A percentile compares a stretch with the other conserved stretches of the same genome.
Conservation (phyloP, 2,888 invertebrate genomes). For the Amiota mariae region DNA sequence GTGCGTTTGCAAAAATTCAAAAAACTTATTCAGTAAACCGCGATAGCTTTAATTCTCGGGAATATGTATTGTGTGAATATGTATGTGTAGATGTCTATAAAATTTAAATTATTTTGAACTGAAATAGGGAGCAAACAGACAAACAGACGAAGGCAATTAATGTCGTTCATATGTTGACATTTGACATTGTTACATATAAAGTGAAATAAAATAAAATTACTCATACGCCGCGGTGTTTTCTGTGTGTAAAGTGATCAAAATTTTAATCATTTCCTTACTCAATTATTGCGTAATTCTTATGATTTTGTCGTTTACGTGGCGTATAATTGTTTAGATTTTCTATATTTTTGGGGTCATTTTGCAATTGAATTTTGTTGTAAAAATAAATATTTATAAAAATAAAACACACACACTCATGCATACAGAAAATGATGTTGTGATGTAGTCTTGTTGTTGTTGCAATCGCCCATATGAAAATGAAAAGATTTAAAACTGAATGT, state of each 20-base stretch:
- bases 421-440: not conserved
- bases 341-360: conserved; percentile 10
- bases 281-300: conserved; percentile 4
- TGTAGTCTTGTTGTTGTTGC: not conserved
- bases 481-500: conserved; percentile 14
- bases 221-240: not conserved
- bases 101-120: no score
- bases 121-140: no score
- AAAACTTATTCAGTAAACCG: no score
- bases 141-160: no score
- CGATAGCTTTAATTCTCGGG: no score
- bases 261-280: not conserved
- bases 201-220: not conserved
- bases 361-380: not conserved
- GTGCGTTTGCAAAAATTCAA: no score
- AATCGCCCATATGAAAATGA: not conserved
- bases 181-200: no score
- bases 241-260: not conserved
- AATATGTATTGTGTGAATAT: no score
- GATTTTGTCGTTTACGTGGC: no score
- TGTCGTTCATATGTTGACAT: no score
- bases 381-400: not conserved
- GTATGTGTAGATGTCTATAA: no score
- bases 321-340: not conserved
- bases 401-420: not conserved